These are phyloP conservation scores for Apotomis capreana DNA, from an alignment of 2,888 invertebrate genomes.

Conservation along the genomic window DNA sequence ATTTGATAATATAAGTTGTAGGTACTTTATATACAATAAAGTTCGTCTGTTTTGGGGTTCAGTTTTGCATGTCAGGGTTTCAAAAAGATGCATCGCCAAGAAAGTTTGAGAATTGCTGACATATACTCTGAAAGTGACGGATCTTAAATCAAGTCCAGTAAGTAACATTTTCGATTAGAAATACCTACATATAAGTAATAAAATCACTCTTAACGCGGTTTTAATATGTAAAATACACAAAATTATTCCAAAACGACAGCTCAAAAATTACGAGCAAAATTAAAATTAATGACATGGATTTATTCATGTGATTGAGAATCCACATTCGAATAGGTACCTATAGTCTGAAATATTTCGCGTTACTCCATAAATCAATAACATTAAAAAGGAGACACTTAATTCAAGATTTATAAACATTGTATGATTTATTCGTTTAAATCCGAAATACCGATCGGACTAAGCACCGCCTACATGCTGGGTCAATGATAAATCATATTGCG, in stretches of 20 bases:
- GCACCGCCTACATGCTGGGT: conserved; percentile 79
- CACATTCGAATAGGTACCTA: conserved; percentile 17
- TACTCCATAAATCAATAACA: conserved; percentile 54
- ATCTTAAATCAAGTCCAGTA: background rate
- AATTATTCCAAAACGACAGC: conserved; percentile 1
- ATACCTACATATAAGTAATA: background rate
- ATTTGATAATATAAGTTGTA: too few relatives aligned
- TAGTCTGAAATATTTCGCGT: conserved; percentile 44
- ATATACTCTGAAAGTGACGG: background rate
- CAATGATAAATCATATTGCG: conserved; percentile 79
- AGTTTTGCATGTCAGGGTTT: too few relatives aligned
- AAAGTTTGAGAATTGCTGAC: too few relatives aligned
- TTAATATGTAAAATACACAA: conserved; percentile 26
- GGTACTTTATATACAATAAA: too few relatives aligned
- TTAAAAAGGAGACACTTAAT: conserved; percentile 68
- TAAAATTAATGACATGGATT: conserved; percentile 25
- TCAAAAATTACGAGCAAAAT: conserved; percentile 5
- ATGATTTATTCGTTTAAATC: conserved; percentile 70
- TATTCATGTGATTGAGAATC: conserved; percentile 2
- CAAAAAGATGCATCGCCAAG: too few relatives aligned
- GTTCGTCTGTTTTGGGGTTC: too few relatives aligned
- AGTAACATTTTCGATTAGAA: background rate
- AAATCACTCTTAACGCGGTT: background rate
- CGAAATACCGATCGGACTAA: conserved; percentile 81
- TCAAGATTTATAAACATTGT: conserved; percentile 58